A percentile compares a stretch with the other conserved stretches of the same genome.
Conservation (phyloP, 2,888 invertebrate species). For the Yponomeuta plumbellus region DNA sequence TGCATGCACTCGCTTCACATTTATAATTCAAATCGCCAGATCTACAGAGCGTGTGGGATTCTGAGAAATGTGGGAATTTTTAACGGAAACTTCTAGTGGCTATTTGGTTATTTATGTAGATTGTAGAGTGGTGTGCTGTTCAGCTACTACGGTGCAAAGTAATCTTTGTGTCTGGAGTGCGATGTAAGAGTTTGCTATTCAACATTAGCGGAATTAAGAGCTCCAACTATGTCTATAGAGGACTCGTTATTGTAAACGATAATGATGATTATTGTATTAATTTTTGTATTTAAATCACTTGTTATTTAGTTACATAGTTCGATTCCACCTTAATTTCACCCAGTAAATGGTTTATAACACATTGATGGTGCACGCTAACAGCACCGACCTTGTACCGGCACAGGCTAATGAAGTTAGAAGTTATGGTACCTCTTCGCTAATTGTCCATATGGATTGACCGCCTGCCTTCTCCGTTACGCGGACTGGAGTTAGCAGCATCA, state of each 20-base stretch:
- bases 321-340: too few species aligned
- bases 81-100: constrained; percentile 53
- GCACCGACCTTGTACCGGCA: constrained; percentile 49
- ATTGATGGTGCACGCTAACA: constrained; percentile 37
- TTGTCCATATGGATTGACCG: constrained; percentile 24
- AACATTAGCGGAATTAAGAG: background rate
- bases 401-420: constrained; percentile 65
- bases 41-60: constrained; percentile 47
- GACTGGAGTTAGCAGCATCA: background rate
- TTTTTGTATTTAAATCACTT: too few species aligned
- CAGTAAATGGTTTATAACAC: background rate
- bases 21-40: constrained; percentile 68
- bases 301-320: too few species aligned
- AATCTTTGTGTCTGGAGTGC: background rate
- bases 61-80: constrained; percentile 69
- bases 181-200: background rate
- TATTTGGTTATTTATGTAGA: constrained; percentile 5
- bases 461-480: background rate
- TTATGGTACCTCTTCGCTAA: constrained; percentile 36
- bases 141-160: background rate
- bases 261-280: too few species aligned
- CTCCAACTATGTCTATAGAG: too few species aligned
- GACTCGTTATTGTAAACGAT: too few species aligned
- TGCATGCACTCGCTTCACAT: constrained; percentile 65
- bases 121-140: constrained; percentile 1